A percentile compares a stretch with the other conserved stretches of the same genome.
Evolutionary conservation across 2,797 vertebrate species (phyloP).

Genomic region (Bovichtus variegatus): DNA sequence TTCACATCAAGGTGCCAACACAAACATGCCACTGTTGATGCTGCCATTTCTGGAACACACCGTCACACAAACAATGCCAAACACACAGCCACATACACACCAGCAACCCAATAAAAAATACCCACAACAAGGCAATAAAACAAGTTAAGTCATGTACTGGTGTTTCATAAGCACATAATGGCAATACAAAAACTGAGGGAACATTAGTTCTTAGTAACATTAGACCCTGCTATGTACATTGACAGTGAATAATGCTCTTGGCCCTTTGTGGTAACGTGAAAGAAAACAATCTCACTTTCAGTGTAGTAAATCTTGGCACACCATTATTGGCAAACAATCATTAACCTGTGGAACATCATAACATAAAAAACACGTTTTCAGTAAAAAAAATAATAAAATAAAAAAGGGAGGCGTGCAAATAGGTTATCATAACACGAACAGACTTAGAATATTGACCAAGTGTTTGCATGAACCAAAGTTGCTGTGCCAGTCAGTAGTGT

Average conservation of each 20-base stretch:
- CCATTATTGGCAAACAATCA: neutral
- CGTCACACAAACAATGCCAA: constrained; percentile 48
- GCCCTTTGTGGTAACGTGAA: no score
- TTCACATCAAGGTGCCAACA: constrained; percentile 73
- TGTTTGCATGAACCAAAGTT: neutral
- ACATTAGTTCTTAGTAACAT: neutral
- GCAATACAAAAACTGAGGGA: neutral
- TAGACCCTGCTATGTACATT: neutral
- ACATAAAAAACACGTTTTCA: neutral
- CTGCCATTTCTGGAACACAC: constrained; percentile 74
- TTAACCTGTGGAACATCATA: neutral
- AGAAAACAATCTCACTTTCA: neutral
- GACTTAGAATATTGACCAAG: neutral
- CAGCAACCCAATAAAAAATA: constrained; percentile 49
- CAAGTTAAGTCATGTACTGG: constrained; percentile 28
- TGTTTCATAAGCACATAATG: neutral
- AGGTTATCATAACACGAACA: neutral
- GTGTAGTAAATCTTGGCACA: neutral
- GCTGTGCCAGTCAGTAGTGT: neutral
- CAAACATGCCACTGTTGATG: constrained; percentile 72
- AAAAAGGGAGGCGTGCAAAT: neutral
- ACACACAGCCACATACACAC: constrained; percentile 34
- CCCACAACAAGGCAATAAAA: constrained; percentile 51
- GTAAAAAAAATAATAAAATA: no score
- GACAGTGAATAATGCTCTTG: neutral